These are phyloP conservation scores for Zaprionus obscuricornis DNA, from an alignment of 2,888 invertebrate genomes.

Conservation along the genomic window DNA sequence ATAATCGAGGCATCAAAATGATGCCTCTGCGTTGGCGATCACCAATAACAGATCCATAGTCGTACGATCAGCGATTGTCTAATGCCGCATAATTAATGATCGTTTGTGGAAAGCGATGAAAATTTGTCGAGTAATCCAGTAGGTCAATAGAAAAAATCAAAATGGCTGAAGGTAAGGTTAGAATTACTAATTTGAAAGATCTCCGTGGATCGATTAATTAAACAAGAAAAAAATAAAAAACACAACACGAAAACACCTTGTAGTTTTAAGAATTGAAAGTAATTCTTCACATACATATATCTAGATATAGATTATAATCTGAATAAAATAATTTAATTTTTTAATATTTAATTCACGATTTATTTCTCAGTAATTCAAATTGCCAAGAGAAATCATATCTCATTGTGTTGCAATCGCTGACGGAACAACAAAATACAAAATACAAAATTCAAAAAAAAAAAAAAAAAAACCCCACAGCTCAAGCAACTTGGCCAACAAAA, in stretches of 20 bases:
- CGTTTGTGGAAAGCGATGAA: constrained; percentile 46
- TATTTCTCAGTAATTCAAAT: constrained; percentile 57
- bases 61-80: constrained; percentile 2
- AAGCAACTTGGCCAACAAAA: constrained; percentile 46
- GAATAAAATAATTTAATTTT: too few relatives aligned
- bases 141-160: constrained; percentile 12
- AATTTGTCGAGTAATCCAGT: constrained; percentile 51
- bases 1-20: constrained; percentile 56
- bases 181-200: too few relatives aligned
- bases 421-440: constrained; percentile 15
- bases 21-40: constrained; percentile 62
- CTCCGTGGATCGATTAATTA: too few relatives aligned
- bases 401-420: constrained; percentile 56
- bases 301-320: too few relatives aligned
- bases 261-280: too few relatives aligned
- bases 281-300: too few relatives aligned
- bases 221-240: too few relatives aligned
- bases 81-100: constrained; percentile 72
- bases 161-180: too few relatives aligned
- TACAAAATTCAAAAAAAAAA: too few relatives aligned
- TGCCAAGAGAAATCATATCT: constrained; percentile 38
- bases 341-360: too few relatives aligned
- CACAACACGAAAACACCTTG: too few relatives aligned
- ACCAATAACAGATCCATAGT: constrained; percentile 12
- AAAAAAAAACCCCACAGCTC: constrained; percentile 9